phyloP scores from a whole-genome alignment of 2,113 vertebrate species.

The Gasterosteus nipponicus region DNA sequence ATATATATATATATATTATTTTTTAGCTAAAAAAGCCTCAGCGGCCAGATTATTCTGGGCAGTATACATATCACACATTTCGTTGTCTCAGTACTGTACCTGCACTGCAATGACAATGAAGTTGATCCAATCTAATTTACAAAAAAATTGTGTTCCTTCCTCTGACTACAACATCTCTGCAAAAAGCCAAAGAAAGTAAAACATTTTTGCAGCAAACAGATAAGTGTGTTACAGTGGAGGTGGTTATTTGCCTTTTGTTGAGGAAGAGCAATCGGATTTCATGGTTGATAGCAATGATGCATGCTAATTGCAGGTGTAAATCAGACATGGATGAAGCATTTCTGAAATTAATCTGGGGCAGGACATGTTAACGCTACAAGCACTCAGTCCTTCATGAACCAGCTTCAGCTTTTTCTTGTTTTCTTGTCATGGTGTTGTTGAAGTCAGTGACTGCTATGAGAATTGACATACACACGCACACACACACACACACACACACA shows the following conservation, averaged over 20 bases:
- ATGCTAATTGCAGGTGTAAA: constrained; percentile 23
- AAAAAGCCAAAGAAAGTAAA: constrained; percentile 17
- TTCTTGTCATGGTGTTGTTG: constrained; percentile 9
- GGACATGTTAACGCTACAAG: not conserved
- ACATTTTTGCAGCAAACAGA: not conserved
- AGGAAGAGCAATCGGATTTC: constrained; percentile 35
- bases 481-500: constrained; percentile 4
- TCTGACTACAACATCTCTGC: constrained; percentile 8
- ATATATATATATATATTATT: not conserved
- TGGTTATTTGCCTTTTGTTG: constrained; percentile 27
- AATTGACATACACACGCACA: constrained; percentile 7
- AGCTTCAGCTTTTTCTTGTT: constrained; percentile 2
- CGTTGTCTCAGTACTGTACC: no score
- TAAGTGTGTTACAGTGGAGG: not conserved
- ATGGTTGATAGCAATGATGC: constrained; percentile 3
- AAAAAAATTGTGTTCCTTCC: not conserved
- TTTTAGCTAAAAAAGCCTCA: not conserved
- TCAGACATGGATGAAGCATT: not conserved
- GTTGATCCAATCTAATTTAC: no score
- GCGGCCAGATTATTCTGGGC: not conserved
- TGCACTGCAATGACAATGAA: no score
- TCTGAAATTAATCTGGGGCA: constrained; percentile 5
- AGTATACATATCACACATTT: no score
- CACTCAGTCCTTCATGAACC: not conserved
- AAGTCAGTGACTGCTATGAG: not conserved